Base-by-base conservation (phyloP, 2,113 vertebrate genomes). In the Manacus vitellinus region DNA sequence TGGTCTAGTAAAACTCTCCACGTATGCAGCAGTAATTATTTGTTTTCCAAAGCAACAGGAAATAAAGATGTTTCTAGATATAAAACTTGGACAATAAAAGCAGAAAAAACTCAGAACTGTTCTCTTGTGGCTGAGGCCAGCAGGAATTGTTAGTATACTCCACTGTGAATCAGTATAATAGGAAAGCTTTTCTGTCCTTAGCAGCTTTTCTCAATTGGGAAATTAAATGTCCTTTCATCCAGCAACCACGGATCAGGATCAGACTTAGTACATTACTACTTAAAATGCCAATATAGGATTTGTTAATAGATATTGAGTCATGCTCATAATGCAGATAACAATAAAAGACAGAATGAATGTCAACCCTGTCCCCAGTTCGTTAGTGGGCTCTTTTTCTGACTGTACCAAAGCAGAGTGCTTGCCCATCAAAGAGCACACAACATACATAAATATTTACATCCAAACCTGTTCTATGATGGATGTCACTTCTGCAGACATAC, bases 181-280 rank as follows among this genome's bases (percentile, higher is more conserved):
- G 62, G 49, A 88, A 92, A 85, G 30, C 28, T 83, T 79, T 70
- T 70, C 81, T 85, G 59, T 70, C 46, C 67, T 81, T 75, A 92
- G 54, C 37, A 85, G 77, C n/a, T 88, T 97, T 89, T 88, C 54
- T 66, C 87, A 93, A 3, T 10, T 51, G 51, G 62, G 58, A 94
- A 88, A 88, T 89, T 43, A 82, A 90, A 88, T 31, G 59, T 83
- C 30, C 63, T 89, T 93, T 93, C 41, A 66, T 76, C 71, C 85
- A 52, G 24, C 28, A 70, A 74, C 49, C 33, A 70, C 1, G 4
- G 72, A 76, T 55, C 58, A 83, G 74, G 51, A 95, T 66, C 49
- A 93, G 3, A 72, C 79, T 76, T 14, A 82, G 67, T 58, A 65
- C 35, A 14, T 72, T 85, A 51, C 35, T 85, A 62, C 63, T 83